Conservation (phyloP, 1,140 invertebrate genomes). For the Catajapyx aquilonaris region DNA sequence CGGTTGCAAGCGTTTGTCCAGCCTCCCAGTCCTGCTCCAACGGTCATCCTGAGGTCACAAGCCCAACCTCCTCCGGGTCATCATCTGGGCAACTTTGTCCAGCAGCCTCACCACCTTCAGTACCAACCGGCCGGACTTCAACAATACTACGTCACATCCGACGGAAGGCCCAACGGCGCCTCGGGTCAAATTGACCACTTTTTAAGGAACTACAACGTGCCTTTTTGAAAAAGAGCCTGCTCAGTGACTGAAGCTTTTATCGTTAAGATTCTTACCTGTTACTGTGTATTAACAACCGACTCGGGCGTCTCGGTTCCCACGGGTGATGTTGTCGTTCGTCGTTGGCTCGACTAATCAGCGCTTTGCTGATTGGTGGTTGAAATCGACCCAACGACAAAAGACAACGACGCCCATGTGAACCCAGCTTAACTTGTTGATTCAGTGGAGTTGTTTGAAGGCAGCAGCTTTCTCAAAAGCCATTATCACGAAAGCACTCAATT, state of each 20-base stretch:
- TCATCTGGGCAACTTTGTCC: neutral
- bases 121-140: neutral
- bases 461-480: no score
- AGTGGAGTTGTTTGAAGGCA: no score
- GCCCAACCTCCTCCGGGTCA: neutral
- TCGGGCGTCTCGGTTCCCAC: no score
- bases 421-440: no score
- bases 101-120: neutral
- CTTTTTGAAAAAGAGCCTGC: neutral
- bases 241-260: neutral
- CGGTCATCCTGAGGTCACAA: neutral
- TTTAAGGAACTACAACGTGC: neutral
- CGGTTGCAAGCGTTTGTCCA: constrained; percentile 49
- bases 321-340: no score
- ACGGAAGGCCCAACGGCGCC: neutral
- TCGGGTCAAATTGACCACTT: neutral
- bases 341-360: no score
- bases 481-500: no score
- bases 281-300: no score
- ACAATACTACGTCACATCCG: neutral
- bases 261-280: no score
- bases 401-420: no score
- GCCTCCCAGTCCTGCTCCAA: constrained; percentile 9
- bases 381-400: no score
- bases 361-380: no score